phyloP scores from a whole-genome alignment of 2,113 vertebrate genomes.

The Bubo bubo region DNA sequence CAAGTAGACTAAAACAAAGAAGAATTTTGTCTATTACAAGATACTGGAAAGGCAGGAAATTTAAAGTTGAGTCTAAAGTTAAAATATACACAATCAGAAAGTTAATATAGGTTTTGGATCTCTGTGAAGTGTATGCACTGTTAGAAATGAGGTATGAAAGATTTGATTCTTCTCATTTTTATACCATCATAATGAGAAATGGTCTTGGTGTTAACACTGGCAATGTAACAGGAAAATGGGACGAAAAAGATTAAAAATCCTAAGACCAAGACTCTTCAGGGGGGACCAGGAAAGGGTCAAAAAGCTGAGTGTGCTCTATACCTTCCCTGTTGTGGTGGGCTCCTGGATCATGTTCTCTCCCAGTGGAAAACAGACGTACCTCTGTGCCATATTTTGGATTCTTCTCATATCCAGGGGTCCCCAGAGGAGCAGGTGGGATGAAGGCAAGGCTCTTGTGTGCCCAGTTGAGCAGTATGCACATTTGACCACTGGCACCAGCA shows the following conservation, averaged over 20 bases:
- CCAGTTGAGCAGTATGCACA: background rate
- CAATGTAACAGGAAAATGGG: background rate
- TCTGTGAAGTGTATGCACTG: background rate
- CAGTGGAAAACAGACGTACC: background rate
- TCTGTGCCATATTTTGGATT: background rate
- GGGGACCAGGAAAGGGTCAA: background rate
- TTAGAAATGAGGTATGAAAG: background rate
- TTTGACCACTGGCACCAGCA: background rate
- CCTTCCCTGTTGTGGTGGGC: background rate
- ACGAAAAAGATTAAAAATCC: background rate
- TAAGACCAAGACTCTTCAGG: background rate
- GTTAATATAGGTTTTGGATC: background rate
- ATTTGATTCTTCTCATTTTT: background rate
- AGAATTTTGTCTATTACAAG: background rate
- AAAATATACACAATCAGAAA: background rate
- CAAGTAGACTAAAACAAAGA: background rate
- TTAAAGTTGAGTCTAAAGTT: background rate
- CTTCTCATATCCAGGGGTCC: background rate
- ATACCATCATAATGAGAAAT: background rate
- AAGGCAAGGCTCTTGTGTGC: background rate
- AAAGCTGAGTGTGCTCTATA: background rate
- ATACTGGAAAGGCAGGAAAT: background rate
- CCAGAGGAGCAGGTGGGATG: background rate
- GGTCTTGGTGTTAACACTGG: background rate
- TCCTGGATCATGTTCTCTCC: background rate